Percentiles rank a stretch among this genome's conserved stretches.
Conservation (phyloP, 2,113 vertebrate genomes). For the Rhinopomastus cyanomelas region DNA sequence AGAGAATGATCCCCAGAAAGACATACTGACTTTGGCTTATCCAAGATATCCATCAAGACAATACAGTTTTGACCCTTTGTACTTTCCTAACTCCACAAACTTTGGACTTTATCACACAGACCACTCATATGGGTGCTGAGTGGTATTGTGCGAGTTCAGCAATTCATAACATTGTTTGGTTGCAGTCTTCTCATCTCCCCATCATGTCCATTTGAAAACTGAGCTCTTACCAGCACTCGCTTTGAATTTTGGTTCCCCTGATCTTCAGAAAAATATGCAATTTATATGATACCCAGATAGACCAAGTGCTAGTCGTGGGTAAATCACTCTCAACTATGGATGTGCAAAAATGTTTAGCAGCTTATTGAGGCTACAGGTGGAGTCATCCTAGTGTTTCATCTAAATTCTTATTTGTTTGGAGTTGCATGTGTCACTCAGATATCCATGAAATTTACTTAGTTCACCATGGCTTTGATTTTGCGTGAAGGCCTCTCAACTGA, state of each 20-base stretch:
- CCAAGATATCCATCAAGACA: neutral
- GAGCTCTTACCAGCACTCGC: neutral
- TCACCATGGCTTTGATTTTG: neutral
- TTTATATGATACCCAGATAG: neutral
- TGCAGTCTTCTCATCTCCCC: neutral
- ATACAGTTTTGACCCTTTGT: neutral
- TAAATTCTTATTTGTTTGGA: neutral
- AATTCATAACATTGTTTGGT: neutral
- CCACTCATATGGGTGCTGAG: accelerated
- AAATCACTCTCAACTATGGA: neutral
- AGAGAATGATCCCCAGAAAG: neutral
- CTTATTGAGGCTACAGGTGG: neutral
- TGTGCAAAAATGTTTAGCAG: neutral
- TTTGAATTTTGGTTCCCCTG: neutral
- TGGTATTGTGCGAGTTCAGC: neutral
- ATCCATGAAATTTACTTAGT: neutral
- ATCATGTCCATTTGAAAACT: neutral
- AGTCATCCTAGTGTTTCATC: neutral
- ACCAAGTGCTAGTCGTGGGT: neutral
- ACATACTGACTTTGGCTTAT: neutral
- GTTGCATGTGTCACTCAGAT: neutral
- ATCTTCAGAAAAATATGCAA: neutral
- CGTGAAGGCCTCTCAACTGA: neutral
- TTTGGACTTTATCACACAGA: neutral
- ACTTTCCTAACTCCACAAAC: neutral